Base-by-base conservation (phyloP, 1,140 invertebrate species). In the Formica selysi region DNA sequence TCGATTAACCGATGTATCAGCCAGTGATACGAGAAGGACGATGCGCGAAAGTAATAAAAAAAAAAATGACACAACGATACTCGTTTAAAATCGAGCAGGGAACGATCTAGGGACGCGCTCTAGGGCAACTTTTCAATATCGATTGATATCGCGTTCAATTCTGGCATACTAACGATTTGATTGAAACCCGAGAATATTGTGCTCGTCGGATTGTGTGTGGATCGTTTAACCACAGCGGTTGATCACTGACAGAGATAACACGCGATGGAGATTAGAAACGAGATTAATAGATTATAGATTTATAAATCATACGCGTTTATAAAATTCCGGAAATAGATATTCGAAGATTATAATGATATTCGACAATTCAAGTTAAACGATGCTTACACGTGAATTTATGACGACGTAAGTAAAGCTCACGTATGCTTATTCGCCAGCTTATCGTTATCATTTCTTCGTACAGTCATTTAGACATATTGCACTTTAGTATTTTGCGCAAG, bases 141-240 rank as follows among this genome's bases (percentile, higher is more conserved):
- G 92, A 92, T 93, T 79, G 89, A 89, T 90, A 90, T 92, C 80
- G 70, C 32, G 38, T 62, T 65, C 16, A 36, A 29, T 36, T 57
- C 6, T 68, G 91, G 88, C 48, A 19, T 51, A 0, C 16, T 91
- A 88, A 76, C 83, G 68, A 88, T 91, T 78, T 79, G 86, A 91
- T 92, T 91, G 91, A 89, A 91, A 92, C 89, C 90, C 70, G 87
- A 91, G 89, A 87, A 88, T 48, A 48, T 22, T 73, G 4, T 19
- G 22, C 11, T 22, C n/a, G 36, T 36, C n/a, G n/a, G 86, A 22
- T 22, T 22, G 22, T 22, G 22, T 22, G 22, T 22, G 22, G 22
- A 90, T 88, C 59, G 80, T 71, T 83, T 67, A 38, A 76, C 84
- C 54, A 81, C 85, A 64, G 64, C 36, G 67, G 70, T 80, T 70